These are phyloP conservation scores for Campylomormyrus numenius DNA, from an alignment of 2,113 vertebrate genomes.

Conservation along the genomic window DNA sequence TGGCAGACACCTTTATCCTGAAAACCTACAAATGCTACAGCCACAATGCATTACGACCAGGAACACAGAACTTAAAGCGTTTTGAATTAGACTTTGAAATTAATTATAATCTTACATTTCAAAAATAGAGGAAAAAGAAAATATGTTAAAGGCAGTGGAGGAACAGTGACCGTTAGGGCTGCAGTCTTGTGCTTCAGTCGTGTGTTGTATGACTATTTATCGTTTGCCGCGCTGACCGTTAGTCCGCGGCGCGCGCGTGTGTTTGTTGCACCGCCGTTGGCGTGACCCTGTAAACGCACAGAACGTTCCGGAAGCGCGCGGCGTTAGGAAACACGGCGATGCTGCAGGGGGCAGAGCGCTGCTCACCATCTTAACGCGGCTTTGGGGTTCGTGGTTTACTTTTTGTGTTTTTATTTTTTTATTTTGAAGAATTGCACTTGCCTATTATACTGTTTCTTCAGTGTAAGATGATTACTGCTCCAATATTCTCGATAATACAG, in stretches of 20 bases:
- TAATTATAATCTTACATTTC: background rate
- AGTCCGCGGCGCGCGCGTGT: background rate
- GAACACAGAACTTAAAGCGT: background rate
- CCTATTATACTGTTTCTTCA: constrained; percentile 90
- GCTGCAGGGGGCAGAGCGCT: constrained; percentile 46
- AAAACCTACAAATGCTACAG: background rate
- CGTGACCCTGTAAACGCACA: constrained; percentile 28
- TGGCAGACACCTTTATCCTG: background rate
- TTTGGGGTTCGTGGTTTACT: constrained; percentile 72
- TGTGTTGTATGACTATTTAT: background rate
- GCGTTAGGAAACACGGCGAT: constrained; percentile 43
- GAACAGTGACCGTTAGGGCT: background rate
- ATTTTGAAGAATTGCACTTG: constrained; percentile 82
- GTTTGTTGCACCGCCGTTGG: background rate
- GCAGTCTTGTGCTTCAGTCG: background rate
- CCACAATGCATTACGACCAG: background rate
- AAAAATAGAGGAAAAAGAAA: background rate
- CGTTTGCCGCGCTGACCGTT: background rate
- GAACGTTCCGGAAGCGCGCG: constrained; percentile 76
- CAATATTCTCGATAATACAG: constrained; percentile 90
- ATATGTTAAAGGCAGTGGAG: background rate
- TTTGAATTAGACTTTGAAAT: background rate
- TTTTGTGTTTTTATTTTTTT: constrained; percentile 63
- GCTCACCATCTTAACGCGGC: constrained; percentile 77
- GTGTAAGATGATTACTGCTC: constrained; percentile 89